Evolutionary conservation across 2,888 invertebrate genomes (phyloP).

Genomic region (Choreutis nemorana): DNA sequence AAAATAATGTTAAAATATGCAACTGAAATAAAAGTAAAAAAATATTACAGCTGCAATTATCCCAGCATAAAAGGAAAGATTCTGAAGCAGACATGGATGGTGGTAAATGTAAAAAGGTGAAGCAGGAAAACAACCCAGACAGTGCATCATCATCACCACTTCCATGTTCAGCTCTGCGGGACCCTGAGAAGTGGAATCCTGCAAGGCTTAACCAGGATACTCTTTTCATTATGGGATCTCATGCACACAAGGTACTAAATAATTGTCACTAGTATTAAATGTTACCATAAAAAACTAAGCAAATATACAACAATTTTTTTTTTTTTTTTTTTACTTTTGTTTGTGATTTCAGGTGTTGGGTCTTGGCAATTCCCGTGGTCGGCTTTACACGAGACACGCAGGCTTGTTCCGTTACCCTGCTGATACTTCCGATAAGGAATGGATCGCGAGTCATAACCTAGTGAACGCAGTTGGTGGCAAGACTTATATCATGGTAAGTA

Average conservation of each 20-base stretch:
- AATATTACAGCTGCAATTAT: too few relatives aligned
- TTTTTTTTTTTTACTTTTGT: not conserved
- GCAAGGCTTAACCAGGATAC: slow-evolving; percentile 75
- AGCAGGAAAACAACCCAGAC: slow-evolving; percentile 40
- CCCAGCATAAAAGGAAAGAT: slow-evolving; percentile 69
- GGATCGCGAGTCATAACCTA: slow-evolving; percentile 78
- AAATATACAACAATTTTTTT: too few relatives aligned
- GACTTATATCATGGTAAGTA: slow-evolving; percentile 74
- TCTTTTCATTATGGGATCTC: slow-evolving; percentile 81
- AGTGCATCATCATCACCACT: slow-evolving; percentile 40
- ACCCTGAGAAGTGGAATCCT: slow-evolving; percentile 77
- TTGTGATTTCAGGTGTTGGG: slow-evolving; percentile 64
- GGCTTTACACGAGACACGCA: slow-evolving; percentile 79
- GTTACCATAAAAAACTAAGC: too few relatives aligned
- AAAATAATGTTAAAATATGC: too few relatives aligned
- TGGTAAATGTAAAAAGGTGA: slow-evolving; percentile 47
- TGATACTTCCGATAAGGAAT: slow-evolving; percentile 82
- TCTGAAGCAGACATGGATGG: slow-evolving; percentile 72
- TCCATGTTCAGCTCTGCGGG: slow-evolving; percentile 58
- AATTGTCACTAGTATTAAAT: not conserved
- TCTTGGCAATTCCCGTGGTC: slow-evolving; percentile 76
- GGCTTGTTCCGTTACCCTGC: slow-evolving; percentile 80
- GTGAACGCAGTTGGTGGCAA: slow-evolving; percentile 82
- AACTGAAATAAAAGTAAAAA: too few relatives aligned
- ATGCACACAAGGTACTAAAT: slow-evolving; percentile 67